Evolutionary conservation across 2,888 invertebrate species (phyloP), one percentile per base, ranked within the genome.

Genomic region (Tridacna gigas): DNA sequence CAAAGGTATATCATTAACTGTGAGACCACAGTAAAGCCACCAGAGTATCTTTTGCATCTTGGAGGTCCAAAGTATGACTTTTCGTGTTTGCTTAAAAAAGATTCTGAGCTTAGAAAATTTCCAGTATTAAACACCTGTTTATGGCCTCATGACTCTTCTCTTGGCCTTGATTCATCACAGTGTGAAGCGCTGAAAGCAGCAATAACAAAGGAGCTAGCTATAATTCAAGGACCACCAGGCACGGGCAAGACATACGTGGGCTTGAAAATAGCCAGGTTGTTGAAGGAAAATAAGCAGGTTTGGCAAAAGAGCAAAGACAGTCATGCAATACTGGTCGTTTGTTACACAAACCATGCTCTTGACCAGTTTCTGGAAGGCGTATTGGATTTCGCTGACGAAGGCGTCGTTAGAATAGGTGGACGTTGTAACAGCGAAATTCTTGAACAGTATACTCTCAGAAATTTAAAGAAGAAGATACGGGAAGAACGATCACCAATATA

Each of bases 231-330:
- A 0, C 98, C 98, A 0, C 98, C 98, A 0, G 98, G 98, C 2
- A 98, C 98, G 0, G 98, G 98, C 0, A 98, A 98, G 95, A 97
- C 98, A 0, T 97, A 96, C 93, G 94, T 98, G 83, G 97, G 97
- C 0, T 95, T 97, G 48, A 97, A 97, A 96, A 96, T 98, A 26
- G 96, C 97, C 0, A 74, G 92, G 45, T 80, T 96, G 0, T 92
- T 98, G 37, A 93, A 97, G 0, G 93, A 95, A 76, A 97, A 97
- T 93, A 87, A 88, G 25, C n/a, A 83, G 0, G 28, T 81, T 1
- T 96, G 96, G 95, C 93, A 92, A 47, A 82, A 63, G 7, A 45
- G 75, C 9, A 45, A 61, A 45, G n/a, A 51, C 56, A 56, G 84
- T 15, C 74, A 82, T 63, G 94, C 94, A 7, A 93, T 95, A 26